Conservation (phyloP, 2,797 vertebrate species). For the Micropoecilia bifurca region DNA sequence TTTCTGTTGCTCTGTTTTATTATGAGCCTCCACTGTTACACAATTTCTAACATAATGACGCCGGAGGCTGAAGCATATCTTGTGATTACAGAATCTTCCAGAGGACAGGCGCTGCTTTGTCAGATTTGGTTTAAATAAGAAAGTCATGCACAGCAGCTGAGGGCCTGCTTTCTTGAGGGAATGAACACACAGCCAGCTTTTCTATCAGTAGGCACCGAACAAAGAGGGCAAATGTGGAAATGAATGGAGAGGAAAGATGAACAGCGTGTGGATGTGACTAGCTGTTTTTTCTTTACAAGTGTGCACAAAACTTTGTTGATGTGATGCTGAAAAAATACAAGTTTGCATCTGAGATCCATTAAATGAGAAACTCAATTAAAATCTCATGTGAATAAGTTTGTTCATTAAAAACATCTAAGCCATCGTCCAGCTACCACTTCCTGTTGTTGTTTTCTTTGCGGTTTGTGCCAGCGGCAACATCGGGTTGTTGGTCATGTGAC, state of each 20-base stretch:
- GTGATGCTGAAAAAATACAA: too few species aligned
- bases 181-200: neutral
- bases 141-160: conserved; percentile 18
- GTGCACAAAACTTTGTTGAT: too few species aligned
- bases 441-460: too few species aligned
- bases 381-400: too few species aligned
- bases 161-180: neutral
- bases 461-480: too few species aligned
- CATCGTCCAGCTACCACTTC: too few species aligned
- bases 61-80: neutral
- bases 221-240: neutral
- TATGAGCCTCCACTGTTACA: neutral
- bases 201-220: neutral
- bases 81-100: conserved; percentile 8
- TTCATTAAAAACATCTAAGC: too few species aligned
- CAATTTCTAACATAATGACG: neutral
- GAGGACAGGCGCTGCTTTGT: conserved; percentile 20
- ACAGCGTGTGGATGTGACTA: neutral
- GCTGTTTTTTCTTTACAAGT: too few species aligned
- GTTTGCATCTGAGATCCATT: too few species aligned
- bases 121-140: conserved; percentile 16
- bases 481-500: too few species aligned
- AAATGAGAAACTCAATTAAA: too few species aligned
- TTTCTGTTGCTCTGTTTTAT: neutral
- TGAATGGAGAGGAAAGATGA: neutral